Base-by-base conservation (phyloP, 2,797 vertebrate genomes). In the Brotula barbata region DNA sequence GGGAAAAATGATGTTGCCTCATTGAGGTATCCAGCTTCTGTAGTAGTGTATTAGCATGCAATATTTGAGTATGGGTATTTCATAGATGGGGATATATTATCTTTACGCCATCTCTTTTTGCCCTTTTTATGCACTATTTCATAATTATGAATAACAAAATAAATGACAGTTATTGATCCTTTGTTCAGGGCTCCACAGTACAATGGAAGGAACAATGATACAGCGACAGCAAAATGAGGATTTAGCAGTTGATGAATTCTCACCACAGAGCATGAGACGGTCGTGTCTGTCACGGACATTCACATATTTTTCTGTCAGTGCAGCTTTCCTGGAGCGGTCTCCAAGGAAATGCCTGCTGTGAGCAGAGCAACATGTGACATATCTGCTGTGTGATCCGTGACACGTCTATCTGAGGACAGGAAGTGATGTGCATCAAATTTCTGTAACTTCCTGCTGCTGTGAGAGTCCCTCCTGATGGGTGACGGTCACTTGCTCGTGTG, bases 331-430 rank as follows among this genome's bases (percentile, higher is more conserved):
- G 5, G 16, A 17, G 23, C 5, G 13, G 5, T 11, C 34, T 55
- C 40, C 33, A 74, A 77, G 78, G 78, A 84, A 85, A 46, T 9
- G 3, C 28, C 54, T 1, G 6, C 49, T 59, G 53, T 37, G 46
- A 54, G 57, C 58, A 36, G 43, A 1, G 2, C 58, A 22, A 22
- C 76, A 65, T 69, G 65, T 64, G 64, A 77, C 70, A 63, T 21
- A 2, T 52, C 62, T 17, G 54, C 71, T 63, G 71, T 61, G 43
- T 58, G 68, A 78, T 68, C 61, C 40, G 41, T 65, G 25, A 44
- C 14, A 21, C 57, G 55, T 42, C 22, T 49, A n/a, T n/a, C n/a
- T n/a, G n/a, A 28, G 68, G 51, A 71, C 63, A 66, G 78, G 82
- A 79, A 69, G 58, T 82, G 76, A 82, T 15, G 50, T 36, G 22